Evolutionary conservation across 2,888 invertebrate genomes (phyloP).

Genomic region (Dastarcus helophoroides): DNA sequence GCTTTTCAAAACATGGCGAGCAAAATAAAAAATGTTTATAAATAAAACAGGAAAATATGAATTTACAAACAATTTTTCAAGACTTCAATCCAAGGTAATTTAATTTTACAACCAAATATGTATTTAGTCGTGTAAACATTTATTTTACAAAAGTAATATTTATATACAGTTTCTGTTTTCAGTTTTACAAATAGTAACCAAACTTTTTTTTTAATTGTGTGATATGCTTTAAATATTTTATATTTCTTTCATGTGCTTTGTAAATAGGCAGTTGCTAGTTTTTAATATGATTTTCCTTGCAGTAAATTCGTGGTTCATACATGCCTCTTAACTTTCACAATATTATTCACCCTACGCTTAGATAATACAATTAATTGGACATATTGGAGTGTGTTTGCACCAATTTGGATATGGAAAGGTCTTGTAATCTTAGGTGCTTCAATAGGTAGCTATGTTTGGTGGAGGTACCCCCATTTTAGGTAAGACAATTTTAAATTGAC

Average conservation of each 20-base stretch:
- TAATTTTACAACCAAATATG: conserved; percentile 2
- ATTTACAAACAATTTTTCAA: conserved; percentile 78
- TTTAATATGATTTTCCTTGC: conserved; percentile 35
- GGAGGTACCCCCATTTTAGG: conserved; percentile 92
- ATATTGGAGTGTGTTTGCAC: conserved; percentile 91
- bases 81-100: conserved; percentile 84
- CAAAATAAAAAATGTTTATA: conserved; percentile 13
- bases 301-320: conserved; percentile 96
- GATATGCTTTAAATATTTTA: too few species aligned
- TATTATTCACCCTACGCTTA: conserved; percentile 78
- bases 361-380: conserved; percentile 87
- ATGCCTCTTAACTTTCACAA: conserved; percentile 83
- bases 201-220: too few species aligned
- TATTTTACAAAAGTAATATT: too few species aligned
- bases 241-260: too few species aligned
- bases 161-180: too few species aligned
- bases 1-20: conserved; percentile 5
- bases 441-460: conserved; percentile 91
- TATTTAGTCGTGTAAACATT: too few species aligned
- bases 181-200: too few species aligned
- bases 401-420: conserved; percentile 96
- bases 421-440: conserved; percentile 83
- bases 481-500: conserved; percentile 28
- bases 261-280: too few species aligned
- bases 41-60: conserved; percentile 46